These are phyloP conservation scores for Micromussa lordhowensis DNA, from an alignment of 92 coral and sea anemone genomes.

Conservation along the genomic window DNA sequence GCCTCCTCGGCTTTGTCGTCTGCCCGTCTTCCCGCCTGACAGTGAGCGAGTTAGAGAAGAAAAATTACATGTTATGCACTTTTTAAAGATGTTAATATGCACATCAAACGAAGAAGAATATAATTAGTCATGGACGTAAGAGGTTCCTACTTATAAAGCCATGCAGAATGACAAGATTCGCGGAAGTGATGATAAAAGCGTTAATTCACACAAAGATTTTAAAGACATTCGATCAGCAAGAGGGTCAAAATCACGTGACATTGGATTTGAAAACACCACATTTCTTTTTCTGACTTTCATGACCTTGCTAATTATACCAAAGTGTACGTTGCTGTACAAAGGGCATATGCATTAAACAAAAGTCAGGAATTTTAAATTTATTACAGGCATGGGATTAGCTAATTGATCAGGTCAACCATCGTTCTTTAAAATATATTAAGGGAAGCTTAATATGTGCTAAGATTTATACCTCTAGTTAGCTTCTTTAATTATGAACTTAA, in stretches of 20 bases:
- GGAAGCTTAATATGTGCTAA: too few relatives aligned
- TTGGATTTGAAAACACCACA: not conserved
- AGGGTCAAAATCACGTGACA: not conserved
- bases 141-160: not conserved
- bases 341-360: too few relatives aligned
- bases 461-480: too few relatives aligned
- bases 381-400: too few relatives aligned
- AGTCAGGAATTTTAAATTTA: too few relatives aligned
- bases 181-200: constrained; percentile 5
- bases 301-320: not conserved
- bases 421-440: too few relatives aligned
- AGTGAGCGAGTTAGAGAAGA: constrained; percentile 40
- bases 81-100: constrained; percentile 29
- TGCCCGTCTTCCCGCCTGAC: constrained; percentile 79
- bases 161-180: constrained; percentile 8
- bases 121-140: not conserved
- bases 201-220: not conserved
- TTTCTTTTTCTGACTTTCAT: not conserved
- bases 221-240: not conserved
- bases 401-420: too few relatives aligned
- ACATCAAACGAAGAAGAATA: constrained; percentile 2
- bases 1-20: constrained; percentile 81
- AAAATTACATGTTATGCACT: constrained; percentile 37
- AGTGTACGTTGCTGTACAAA: too few relatives aligned
- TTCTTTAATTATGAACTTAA: too few relatives aligned